Percentiles rank a stretch among this genome's conserved stretches.
Conservation (phyloP, 2,888 invertebrate genomes). For the Prosopocoilus inquinatus region DNA sequence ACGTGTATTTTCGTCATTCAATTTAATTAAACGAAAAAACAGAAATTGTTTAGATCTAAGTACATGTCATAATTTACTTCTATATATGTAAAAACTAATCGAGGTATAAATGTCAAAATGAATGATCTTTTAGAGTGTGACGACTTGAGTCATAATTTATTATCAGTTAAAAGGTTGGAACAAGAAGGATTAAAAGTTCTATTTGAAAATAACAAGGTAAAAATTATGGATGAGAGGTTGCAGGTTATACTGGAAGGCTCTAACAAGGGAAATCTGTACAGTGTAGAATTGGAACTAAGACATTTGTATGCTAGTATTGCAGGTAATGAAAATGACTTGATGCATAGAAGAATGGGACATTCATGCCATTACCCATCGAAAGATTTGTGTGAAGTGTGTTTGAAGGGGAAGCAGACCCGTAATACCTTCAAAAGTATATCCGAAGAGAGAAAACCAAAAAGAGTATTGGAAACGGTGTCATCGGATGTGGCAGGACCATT, state of each 20-base stretch:
- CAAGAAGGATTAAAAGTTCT: conserved; percentile 1
- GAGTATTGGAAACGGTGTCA: no score
- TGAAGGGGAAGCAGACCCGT: no score
- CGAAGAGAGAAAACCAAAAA: no score
- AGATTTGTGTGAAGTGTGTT: no score
- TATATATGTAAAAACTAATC: background rate
- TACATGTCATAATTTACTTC: no score
- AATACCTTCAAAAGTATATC: no score
- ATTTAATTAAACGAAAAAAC: no score
- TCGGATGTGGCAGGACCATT: no score
- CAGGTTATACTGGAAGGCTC: background rate
- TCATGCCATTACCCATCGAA: no score
- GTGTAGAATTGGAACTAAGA: background rate
- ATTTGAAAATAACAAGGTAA: background rate
- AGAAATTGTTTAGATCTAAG: no score
- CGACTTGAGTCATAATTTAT: background rate
- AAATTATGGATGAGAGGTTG: background rate
- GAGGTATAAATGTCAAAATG: background rate
- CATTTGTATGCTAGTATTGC: background rate
- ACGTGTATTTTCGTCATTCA: no score
- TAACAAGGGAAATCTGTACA: background rate
- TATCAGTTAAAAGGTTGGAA: background rate
- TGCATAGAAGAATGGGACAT: no score
- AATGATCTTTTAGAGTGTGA: background rate
- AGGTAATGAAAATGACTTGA: background rate